A percentile compares a stretch with the other conserved stretches of the same genome.
These are phyloP conservation scores for Phalera bucephala DNA, from an alignment of 2,888 invertebrate species.

Conservation along the genomic window DNA sequence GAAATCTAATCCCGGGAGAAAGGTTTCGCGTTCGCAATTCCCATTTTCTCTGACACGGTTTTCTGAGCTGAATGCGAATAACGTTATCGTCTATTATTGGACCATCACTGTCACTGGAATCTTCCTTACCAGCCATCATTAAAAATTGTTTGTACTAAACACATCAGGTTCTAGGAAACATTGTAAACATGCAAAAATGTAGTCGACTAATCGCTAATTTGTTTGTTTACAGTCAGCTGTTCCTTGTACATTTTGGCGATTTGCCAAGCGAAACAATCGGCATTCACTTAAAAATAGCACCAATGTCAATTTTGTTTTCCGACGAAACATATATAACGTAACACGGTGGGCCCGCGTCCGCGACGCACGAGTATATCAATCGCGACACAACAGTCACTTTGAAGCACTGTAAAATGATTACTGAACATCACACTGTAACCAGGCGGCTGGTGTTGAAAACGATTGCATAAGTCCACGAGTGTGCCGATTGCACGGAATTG, in stretches of 20 bases:
- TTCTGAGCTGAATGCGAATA: slow-evolving; percentile 84
- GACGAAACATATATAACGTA: slow-evolving; percentile 48
- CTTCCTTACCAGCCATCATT: slow-evolving; percentile 61
- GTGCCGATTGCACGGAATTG: slow-evolving; percentile 61
- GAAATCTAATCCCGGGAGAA: slow-evolving; percentile 83
- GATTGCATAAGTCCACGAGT: slow-evolving; percentile 66
- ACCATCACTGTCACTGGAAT: slow-evolving; percentile 68
- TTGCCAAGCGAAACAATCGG: slow-evolving; percentile 66
- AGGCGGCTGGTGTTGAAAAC: slow-evolving; percentile 54
- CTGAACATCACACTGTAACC: slow-evolving; percentile 63
- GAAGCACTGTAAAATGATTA: slow-evolving; percentile 57
- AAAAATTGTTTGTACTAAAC: slow-evolving; percentile 27
- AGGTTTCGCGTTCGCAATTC: slow-evolving; percentile 85
- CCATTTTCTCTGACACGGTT: slow-evolving; percentile 85
- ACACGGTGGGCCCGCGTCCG: slow-evolving; percentile 19
- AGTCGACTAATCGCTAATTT: slow-evolving; percentile 56
- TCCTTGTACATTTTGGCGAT: slow-evolving; percentile 58
- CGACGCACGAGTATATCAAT: slow-evolving; percentile 12
- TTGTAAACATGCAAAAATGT: slow-evolving; percentile 42
- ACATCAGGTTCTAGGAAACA: slow-evolving; percentile 23
- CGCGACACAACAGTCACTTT: slow-evolving; percentile 50
- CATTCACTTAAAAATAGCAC: slow-evolving; percentile 72
- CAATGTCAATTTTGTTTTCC: slow-evolving; percentile 81
- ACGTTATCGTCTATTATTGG: slow-evolving; percentile 80
- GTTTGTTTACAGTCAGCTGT: slow-evolving; percentile 81